Evolutionary conservation across 1,140 invertebrate species (phyloP).

Genomic region (Elymnias hypermnestra): DNA sequence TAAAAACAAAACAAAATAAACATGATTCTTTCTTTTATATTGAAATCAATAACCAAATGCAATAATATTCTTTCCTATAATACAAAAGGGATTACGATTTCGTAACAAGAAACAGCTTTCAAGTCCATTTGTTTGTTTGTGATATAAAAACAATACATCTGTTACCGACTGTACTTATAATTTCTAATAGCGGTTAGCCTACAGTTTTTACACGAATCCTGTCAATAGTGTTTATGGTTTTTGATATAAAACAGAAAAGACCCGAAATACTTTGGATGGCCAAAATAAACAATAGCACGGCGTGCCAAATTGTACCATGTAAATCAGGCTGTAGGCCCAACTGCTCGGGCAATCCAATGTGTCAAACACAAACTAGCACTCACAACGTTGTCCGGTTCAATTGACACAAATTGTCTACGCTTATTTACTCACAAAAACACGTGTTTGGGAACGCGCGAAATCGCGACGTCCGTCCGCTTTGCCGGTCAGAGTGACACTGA

Average conservation of each 20-base stretch:
- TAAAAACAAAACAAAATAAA: too few species aligned
- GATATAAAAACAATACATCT: too few species aligned
- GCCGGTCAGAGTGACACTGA: slow-evolving; percentile 43
- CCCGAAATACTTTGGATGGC: slow-evolving; percentile 14
- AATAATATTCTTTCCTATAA: too few species aligned
- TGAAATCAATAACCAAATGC: too few species aligned
- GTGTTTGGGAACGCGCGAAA: slow-evolving; percentile 23
- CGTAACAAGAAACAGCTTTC: too few species aligned
- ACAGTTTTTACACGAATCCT: too few species aligned
- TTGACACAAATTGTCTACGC: slow-evolving; percentile 40
- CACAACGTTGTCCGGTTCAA: slow-evolving; percentile 33
- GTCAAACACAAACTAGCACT: slow-evolving; percentile 31
- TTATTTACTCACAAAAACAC: slow-evolving; percentile 57
- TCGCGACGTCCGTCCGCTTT: slow-evolving; percentile 31
- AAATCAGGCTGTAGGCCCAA: slow-evolving; percentile 19
- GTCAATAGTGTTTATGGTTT: too few species aligned
- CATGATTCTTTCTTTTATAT: too few species aligned
- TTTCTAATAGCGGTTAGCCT: too few species aligned
- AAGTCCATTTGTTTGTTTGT: too few species aligned
- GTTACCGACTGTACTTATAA: too few species aligned
- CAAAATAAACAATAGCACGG: slow-evolving; percentile 29
- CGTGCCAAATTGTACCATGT: slow-evolving; percentile 31
- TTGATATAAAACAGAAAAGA: neutral
- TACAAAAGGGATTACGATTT: too few species aligned
- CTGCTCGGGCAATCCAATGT: slow-evolving; percentile 45